These are phyloP conservation scores for Muraenolepis orangiensis DNA, from an alignment of 2,797 vertebrate species.

Conservation along the genomic window DNA sequence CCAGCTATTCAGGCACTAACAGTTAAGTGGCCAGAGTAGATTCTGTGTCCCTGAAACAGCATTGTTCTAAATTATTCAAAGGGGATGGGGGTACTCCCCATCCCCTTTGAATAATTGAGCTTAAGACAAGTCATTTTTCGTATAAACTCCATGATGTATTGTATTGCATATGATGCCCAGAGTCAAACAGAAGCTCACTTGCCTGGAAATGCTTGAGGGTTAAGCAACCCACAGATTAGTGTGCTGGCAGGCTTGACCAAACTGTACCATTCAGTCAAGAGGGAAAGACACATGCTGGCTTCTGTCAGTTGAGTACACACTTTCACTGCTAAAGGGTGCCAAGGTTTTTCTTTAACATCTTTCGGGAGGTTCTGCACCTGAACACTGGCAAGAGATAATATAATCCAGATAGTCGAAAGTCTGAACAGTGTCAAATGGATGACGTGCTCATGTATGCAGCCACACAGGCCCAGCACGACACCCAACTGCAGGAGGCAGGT, in stretches of 20 bases:
- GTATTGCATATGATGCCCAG: slow-evolving; percentile 9
- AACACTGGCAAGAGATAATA: too few species aligned
- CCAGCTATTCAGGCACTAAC: slow-evolving; percentile 12
- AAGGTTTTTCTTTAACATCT: too few species aligned
- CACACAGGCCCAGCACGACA: too few species aligned
- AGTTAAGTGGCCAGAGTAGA: slow-evolving; percentile 16
- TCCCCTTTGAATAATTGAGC: slow-evolving; percentile 20
- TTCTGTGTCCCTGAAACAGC: slow-evolving; percentile 7
- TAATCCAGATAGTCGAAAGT: too few species aligned
- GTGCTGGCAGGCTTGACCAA: slow-evolving; percentile 15
- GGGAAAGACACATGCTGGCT: slow-evolving; percentile 18
- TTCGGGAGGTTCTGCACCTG: too few species aligned
- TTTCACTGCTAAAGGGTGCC: slow-evolving; percentile 11
- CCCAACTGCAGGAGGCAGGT: too few species aligned
- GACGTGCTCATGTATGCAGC: too few species aligned
- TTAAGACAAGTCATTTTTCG: slow-evolving; percentile 14
- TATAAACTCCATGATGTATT: slow-evolving; percentile 9
- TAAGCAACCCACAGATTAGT: slow-evolving; percentile 8
- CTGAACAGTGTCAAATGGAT: too few species aligned
- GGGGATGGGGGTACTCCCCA: slow-evolving; percentile 14
- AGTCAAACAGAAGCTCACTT: slow-evolving; percentile 14
- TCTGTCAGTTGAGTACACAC: slow-evolving; percentile 14
- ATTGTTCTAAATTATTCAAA: slow-evolving; percentile 19
- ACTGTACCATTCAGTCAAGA: slow-evolving; percentile 7
- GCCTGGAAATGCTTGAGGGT: slow-evolving; percentile 17